Percentiles rank a stretch among this genome's conserved stretches.
Evolutionary conservation across 2,797 vertebrate species (phyloP).

Genomic region (Oophaga sylvatica): DNA sequence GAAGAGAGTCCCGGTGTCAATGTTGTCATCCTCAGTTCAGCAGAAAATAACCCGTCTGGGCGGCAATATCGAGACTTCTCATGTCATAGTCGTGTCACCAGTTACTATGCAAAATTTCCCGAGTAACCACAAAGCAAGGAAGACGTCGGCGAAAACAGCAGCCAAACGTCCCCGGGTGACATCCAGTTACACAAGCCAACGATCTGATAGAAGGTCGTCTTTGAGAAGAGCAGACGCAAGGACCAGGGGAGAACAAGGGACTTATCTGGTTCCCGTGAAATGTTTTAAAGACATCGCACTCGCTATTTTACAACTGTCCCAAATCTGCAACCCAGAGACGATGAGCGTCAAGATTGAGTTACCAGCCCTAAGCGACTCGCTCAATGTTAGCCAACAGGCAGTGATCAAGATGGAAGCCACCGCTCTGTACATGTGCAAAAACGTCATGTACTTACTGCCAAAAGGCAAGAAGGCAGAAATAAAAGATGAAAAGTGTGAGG

Average conservation of each 20-base stretch:
- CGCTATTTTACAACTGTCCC: background rate
- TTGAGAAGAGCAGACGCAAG: background rate
- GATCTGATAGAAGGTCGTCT: background rate
- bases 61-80: background rate
- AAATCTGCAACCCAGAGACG: background rate
- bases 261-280: background rate
- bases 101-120: background rate
- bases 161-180: background rate
- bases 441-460: constrained; percentile 12
- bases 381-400: background rate
- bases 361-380: background rate
- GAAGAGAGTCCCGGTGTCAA: background rate
- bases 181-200: background rate
- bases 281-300: background rate
- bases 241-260: background rate
- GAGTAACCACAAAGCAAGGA: background rate
- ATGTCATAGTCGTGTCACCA: constrained; percentile 3
- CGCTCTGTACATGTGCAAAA: background rate
- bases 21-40: background rate
- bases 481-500: background rate
- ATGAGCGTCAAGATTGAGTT: background rate
- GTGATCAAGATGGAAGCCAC: background rate
- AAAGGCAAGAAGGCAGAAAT: background rate
- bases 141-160: background rate
- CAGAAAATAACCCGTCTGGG: background rate